Base-by-base conservation (phyloP, 2,888 invertebrate species). In the Brenthis hecate region DNA sequence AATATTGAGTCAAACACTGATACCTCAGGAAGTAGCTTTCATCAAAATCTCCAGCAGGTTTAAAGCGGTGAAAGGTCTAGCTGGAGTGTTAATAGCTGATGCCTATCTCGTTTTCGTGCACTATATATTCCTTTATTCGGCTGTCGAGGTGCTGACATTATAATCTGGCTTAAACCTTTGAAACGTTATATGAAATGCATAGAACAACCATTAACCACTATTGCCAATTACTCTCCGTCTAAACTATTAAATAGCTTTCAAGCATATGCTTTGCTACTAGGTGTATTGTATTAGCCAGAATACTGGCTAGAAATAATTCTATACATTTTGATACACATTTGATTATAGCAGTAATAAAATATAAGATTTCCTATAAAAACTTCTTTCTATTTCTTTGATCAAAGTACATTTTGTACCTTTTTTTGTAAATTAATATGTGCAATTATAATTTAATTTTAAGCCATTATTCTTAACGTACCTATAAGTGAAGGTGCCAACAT, bases 81-180 rank as follows among this genome's bases (percentile, higher is more conserved):
- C 80, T 79, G 75, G 79, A 83, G 85, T 84, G 84, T 84, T 85
- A 85, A 85, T 85, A 79, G 84, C 85, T 85, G 85, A 85, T 85
- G 77, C 78, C 73, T 85, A 85, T 85, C 85, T 82, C 78, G 74
- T 84, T 83, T 84, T 83, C 80, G 84, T 82, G 78, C 76, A 56
- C 66, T 51, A 56, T 67, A 48, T 54, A 51, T 50, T 61, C 51
- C 57, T 65, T 57, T 57, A 58, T 65, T 43, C 65, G 13, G 28
- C 36, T 54, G 56, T 23, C 48, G 19, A 61, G 36, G 56, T 50
- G 68, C 50, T 36, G 55, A 57, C 64, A 57, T 51, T 60, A 65
- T 65, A 69, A 69, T 65, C 56, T 65, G 32, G 50, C 65, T 69
- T 65, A 51, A 70, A 70, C 55, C 65, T 68, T 53, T 65, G 53